Evolutionary conservation across 2,797 vertebrate species (phyloP).

Genomic region (Paratrypauchen microcephalus): DNA sequence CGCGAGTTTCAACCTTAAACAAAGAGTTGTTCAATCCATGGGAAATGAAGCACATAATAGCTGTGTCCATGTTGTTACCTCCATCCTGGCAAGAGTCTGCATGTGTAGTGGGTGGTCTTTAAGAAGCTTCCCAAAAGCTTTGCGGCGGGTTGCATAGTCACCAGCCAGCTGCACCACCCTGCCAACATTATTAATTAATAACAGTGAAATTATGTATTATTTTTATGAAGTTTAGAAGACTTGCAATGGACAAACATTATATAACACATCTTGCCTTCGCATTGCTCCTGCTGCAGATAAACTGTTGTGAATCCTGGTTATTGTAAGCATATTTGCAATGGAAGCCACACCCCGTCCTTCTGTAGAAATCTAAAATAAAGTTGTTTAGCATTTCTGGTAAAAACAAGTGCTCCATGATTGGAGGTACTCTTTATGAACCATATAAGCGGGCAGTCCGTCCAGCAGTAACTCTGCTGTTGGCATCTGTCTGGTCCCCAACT

Average conservation of each 20-base stretch:
- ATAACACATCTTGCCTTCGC: conserved; percentile 79
- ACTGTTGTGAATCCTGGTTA: conserved; percentile 86
- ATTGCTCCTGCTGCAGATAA: conserved; percentile 77
- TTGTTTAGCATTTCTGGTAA: neutral
- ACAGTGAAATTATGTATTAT: neutral
- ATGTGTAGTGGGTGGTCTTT: conserved; percentile 84
- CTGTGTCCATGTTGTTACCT: conserved; percentile 70
- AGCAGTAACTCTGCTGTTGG: conserved; percentile 87
- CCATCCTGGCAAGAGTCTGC: conserved; percentile 84
- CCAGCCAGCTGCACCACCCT: conserved; percentile 81
- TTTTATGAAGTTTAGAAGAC: neutral
- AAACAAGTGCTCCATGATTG: neutral
- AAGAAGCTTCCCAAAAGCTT: conserved; percentile 83
- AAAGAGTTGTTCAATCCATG: conserved; percentile 1
- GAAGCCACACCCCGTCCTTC: conserved; percentile 85
- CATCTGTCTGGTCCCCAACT: conserved; percentile 86
- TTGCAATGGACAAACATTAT: neutral
- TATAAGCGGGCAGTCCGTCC: conserved; percentile 78
- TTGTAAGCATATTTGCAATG: conserved; percentile 85
- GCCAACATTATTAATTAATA: conserved; percentile 12
- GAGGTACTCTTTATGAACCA: conserved; percentile 58
- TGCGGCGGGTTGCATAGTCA: conserved; percentile 79
- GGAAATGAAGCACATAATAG: conserved; percentile 10
- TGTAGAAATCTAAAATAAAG: conserved; percentile 75
- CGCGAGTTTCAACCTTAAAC: conserved; percentile 79